Percentiles rank a stretch among this genome's conserved stretches.
Evolutionary conservation across 2,113 vertebrate species (phyloP).

Genomic region (Corythaeola cristata): DNA sequence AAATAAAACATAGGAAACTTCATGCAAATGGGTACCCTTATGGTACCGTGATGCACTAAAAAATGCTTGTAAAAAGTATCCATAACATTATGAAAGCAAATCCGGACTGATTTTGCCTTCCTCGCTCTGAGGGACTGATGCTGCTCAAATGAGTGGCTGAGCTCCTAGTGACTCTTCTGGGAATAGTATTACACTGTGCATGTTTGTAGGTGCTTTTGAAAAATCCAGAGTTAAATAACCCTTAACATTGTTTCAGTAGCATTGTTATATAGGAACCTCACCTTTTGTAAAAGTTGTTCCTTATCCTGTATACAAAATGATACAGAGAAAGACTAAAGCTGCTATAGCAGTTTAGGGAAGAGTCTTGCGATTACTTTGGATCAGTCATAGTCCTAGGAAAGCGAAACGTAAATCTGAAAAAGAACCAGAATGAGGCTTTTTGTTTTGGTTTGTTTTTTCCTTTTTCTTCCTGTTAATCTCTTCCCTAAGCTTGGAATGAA

Average conservation of each 20-base stretch:
- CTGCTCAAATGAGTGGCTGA: neutral
- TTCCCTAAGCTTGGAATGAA: neutral
- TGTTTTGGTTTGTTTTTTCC: neutral
- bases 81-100: neutral
- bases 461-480: neutral
- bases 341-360: neutral
- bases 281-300: neutral
- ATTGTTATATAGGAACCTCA: neutral
- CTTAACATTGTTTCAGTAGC: neutral
- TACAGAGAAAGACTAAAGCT: neutral
- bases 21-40: neutral
- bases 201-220: neutral
- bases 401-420: rapidly evolving
- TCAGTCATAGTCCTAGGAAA: neutral
- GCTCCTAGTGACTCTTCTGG: neutral
- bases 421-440: neutral
- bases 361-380: neutral
- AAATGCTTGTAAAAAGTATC: neutral
- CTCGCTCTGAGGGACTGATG: neutral
- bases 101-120: neutral
- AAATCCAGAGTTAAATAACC: neutral
- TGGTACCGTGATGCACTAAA: neutral
- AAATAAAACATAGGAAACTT: neutral
- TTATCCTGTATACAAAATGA: neutral
- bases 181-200: neutral